These are phyloP conservation scores for Cryptosula pallasiana DNA, from an alignment of 2,888 invertebrate genomes.

Conservation along the genomic window DNA sequence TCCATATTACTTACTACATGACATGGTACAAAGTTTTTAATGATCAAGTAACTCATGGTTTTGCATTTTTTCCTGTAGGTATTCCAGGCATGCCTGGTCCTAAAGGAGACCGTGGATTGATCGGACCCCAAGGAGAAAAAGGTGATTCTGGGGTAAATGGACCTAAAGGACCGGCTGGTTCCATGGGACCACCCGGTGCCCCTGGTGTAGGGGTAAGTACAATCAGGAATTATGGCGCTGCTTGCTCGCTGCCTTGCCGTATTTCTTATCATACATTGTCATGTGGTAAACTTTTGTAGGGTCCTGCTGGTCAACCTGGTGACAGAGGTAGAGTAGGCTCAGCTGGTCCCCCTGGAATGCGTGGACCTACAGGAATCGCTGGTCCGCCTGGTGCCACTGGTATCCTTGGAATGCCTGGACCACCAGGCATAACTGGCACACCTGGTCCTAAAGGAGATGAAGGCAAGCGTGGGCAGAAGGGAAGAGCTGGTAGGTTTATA, in stretches of 20 bases:
- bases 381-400: slow-evolving; percentile 27
- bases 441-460: slow-evolving; percentile 25
- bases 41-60: too few relatives aligned
- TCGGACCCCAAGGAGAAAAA: background rate
- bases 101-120: slow-evolving; percentile 18
- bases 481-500: slow-evolving; percentile 21
- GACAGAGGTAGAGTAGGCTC: slow-evolving; percentile 11
- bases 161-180: slow-evolving; percentile 1
- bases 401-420: slow-evolving; percentile 25
- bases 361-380: slow-evolving; percentile 26
- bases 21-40: too few relatives aligned
- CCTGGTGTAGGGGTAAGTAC: slow-evolving; percentile 14
- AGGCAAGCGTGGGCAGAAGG: slow-evolving; percentile 26
- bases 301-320: slow-evolving; percentile 24
- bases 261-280: background rate
- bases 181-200: background rate
- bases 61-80: too few relatives aligned
- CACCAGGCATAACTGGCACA: slow-evolving; percentile 25
- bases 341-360: slow-evolving; percentile 21
- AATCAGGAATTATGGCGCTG: too few relatives aligned
- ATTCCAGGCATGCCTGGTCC: slow-evolving; percentile 15
- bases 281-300: background rate
- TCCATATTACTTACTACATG: too few relatives aligned
- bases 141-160: background rate
- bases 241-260: too few relatives aligned